These are phyloP conservation scores for Zeuzera pyrina DNA, from an alignment of 2,888 invertebrate genomes.

Conservation along the genomic window DNA sequence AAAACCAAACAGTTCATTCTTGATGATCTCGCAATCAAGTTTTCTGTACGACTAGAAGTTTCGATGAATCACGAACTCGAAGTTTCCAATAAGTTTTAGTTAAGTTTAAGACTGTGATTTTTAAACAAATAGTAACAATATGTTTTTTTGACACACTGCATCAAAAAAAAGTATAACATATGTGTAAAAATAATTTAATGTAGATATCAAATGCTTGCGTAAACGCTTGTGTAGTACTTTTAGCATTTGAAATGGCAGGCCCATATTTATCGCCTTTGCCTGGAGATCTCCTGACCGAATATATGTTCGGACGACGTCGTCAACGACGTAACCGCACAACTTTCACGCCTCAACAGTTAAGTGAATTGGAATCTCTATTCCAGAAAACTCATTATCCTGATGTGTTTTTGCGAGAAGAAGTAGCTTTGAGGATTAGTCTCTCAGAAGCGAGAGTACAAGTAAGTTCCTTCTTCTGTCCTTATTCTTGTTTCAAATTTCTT, in stretches of 20 bases:
- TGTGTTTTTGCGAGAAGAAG: constrained; percentile 90
- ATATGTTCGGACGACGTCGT: constrained; percentile 91
- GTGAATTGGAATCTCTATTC: constrained; percentile 92
- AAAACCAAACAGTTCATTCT: constrained; percentile 49
- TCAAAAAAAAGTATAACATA: too few relatives aligned
- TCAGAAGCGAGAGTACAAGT: constrained; percentile 96
- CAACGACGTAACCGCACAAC: constrained; percentile 94
- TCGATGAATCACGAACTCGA: background rate
- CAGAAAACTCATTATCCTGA: constrained; percentile 97
- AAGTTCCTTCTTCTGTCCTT: constrained; percentile 13
- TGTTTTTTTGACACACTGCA: too few relatives aligned
- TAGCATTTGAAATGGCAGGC: too few relatives aligned
- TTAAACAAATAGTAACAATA: too few relatives aligned
- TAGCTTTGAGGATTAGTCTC: constrained; percentile 90
- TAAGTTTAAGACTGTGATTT: too few relatives aligned
- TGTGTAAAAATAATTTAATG: too few relatives aligned
- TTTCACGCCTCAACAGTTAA: constrained; percentile 93
- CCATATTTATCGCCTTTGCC: constrained; percentile 89
- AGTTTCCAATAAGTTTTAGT: background rate
- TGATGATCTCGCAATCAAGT: constrained; percentile 30
- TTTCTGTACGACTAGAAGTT: constrained; percentile 8
- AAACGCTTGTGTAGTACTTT: too few relatives aligned
- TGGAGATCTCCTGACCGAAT: constrained; percentile 91
- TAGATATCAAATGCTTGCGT: too few relatives aligned
- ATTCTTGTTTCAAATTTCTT: too few relatives aligned